These are phyloP conservation scores for Hirtodrosophila alboralis DNA, from an alignment of 2,888 invertebrate genomes.

Conservation along the genomic window DNA sequence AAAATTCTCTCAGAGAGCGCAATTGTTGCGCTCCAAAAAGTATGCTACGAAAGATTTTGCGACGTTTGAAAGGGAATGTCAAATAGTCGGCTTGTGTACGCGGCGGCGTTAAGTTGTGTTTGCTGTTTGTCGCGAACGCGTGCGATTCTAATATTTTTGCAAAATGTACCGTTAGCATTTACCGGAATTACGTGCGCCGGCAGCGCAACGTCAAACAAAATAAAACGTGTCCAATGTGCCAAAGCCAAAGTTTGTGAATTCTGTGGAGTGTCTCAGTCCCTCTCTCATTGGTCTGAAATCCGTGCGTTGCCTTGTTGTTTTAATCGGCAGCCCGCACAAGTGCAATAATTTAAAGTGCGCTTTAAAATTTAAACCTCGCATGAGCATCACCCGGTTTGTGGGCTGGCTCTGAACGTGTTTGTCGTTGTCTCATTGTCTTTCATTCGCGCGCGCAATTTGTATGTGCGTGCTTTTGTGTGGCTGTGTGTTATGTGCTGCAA, in stretches of 20 bases:
- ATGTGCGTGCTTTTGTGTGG: conserved; percentile 14
- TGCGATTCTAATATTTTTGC: not conserved
- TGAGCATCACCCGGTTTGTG: conserved; percentile 40
- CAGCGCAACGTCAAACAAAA: conserved; percentile 25
- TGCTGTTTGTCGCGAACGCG: not conserved
- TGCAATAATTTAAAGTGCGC: conserved; percentile 60
- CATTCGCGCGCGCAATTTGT: conserved; percentile 56
- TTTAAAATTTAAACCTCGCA: conserved; percentile 39
- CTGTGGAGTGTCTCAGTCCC: not conserved
- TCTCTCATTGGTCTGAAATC: not conserved
- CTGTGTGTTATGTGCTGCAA: conserved; percentile 39
- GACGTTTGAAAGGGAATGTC: conserved; percentile 1
- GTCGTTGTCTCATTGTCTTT: conserved; percentile 38
- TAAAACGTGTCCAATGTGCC: conserved; percentile 38
- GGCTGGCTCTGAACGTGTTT: conserved; percentile 20
- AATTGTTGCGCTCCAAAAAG: conserved; percentile 16
- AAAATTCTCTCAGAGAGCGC: conserved; percentile 10
- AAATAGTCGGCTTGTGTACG: conserved; percentile 34
- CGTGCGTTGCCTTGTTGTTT: conserved; percentile 21
- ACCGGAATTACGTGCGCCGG: conserved; percentile 50
- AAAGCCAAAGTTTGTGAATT: too few relatives aligned
- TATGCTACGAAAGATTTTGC: conserved; percentile 25
- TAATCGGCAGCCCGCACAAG: conserved; percentile 39
- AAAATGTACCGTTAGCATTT: conserved; percentile 29
- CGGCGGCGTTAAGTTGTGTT: conserved; percentile 30